Base-by-base conservation (phyloP, 1,140 invertebrate genomes). In the Solen grandis region DNA sequence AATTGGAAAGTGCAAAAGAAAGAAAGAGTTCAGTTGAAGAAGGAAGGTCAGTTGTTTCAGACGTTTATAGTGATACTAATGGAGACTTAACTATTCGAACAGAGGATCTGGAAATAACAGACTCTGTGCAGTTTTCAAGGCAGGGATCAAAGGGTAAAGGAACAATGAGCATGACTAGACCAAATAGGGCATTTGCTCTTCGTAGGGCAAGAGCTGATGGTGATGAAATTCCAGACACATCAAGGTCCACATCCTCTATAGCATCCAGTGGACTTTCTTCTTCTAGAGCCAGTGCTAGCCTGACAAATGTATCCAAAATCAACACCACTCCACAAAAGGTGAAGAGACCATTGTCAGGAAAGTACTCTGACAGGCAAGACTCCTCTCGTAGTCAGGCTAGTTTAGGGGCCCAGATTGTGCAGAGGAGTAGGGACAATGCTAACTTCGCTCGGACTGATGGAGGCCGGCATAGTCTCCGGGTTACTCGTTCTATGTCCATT, bases 401-500 rank as follows among this genome's bases (percentile, higher is more conserved):
- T 79, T 81, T 91, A 19, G 90, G 90, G 16, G 85, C 85, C 38
- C 83, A 87, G 69, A 91, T 91, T 74, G 89, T 87, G 2, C 73
- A 83, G 59, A 88, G 87, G 60, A 87, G 88, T 70, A 77, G 81
- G 65, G 82, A 85, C 13, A 86, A 86, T 75, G 22, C 75, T 38
- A 57, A 79, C 59, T 94, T 95, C 85, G 92, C 93, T 4, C 90
- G 95, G 73, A 94, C 92, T 52, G 95, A 95, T 88, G 94, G 93
- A 83, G 95, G 94, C n/a, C 89, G 95, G 83, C 94, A 94, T 86
- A 95, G 95, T 90, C 93, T 95, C 87, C 91, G 94, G 85, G 87
- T 91, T 8, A 84, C 89, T 31, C 50, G 72, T 29, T 73, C 83
- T 19, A 68, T 75, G n/a, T 84, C 84, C 50, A 75, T 77, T 62